Evolutionary conservation across 2,888 invertebrate genomes (phyloP).

Genomic region (Operophtera brumata): DNA sequence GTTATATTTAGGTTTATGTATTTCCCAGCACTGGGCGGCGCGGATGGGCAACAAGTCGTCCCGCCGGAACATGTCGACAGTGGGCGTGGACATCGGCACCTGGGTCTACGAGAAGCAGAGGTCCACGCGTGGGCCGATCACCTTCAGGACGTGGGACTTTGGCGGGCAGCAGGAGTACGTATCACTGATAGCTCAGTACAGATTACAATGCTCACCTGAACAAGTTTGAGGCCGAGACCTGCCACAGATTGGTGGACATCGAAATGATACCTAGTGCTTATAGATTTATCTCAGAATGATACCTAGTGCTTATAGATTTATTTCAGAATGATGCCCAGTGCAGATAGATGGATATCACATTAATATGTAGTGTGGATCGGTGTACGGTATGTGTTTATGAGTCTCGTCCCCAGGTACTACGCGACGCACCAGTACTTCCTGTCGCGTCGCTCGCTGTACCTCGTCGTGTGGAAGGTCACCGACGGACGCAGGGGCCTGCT

Average conservation of each 20-base stretch:
- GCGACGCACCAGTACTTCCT: conserved; percentile 99
- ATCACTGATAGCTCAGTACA: neutral
- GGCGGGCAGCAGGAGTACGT: conserved; percentile 96
- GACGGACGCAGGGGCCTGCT: conserved; percentile 95
- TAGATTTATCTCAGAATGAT: no score
- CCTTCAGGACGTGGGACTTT: conserved; percentile 99
- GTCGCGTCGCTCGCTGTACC: conserved; percentile 95
- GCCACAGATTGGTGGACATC: no score
- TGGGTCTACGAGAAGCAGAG: conserved; percentile 92
- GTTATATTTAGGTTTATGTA: no score
- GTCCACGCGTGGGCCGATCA: conserved; percentile 89
- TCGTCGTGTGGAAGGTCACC: conserved; percentile 96
- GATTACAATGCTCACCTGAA: no score
- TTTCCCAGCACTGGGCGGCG: conserved; percentile 93
- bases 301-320: no score
- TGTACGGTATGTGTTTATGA: no score
- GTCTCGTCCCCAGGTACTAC: conserved; percentile 84
- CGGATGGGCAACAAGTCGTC: conserved; percentile 95
- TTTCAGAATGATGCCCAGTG: no score
- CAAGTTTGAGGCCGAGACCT: no score
- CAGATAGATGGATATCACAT: no score
- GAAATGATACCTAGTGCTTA: no score
- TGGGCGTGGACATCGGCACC: conserved; percentile 98
- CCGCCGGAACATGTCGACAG: conserved; percentile 93
- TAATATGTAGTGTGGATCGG: no score